These are phyloP conservation scores for Hydrotaea diabolus DNA, from an alignment of 2,888 invertebrate genomes.

Conservation along the genomic window DNA sequence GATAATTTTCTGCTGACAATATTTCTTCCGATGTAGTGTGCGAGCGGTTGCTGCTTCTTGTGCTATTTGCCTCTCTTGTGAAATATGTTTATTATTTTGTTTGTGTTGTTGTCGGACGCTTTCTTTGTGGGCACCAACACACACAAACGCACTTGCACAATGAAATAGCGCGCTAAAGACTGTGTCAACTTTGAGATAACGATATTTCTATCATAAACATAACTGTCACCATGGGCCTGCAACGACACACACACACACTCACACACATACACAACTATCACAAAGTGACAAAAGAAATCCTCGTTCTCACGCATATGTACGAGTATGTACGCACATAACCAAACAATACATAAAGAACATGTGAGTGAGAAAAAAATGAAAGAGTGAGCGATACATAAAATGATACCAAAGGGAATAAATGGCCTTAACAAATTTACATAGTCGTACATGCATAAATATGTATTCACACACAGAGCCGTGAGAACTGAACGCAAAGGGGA, in stretches of 20 bases:
- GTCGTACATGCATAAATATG: neutral
- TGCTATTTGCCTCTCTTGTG: neutral
- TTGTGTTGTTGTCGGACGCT: neutral
- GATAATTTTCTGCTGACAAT: neutral
- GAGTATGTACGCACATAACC: neutral
- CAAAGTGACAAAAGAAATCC: slow-evolving; percentile 20
- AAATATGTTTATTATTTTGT: slow-evolving; percentile 17
- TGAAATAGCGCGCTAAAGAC: slow-evolving; percentile 18
- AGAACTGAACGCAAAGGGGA: neutral
- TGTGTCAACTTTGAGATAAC: slow-evolving; percentile 37
- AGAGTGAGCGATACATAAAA: neutral
- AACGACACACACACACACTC: slow-evolving; percentile 4
- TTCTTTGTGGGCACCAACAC: neutral
- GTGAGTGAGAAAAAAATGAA: neutral
- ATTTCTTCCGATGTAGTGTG: neutral
- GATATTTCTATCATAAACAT: slow-evolving; percentile 15
- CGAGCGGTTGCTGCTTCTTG: neutral
- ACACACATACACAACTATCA: slow-evolving; percentile 2
- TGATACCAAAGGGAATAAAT: slow-evolving; percentile 17
- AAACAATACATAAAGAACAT: neutral
- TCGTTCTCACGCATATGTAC: neutral
- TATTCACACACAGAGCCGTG: neutral
- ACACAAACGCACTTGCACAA: neutral
- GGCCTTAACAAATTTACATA: slow-evolving; percentile 10
- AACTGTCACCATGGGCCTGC: slow-evolving; percentile 9